phyloP scores from a whole-genome alignment of 2,113 vertebrate species.

The Phylloscopus trochiloides region DNA sequence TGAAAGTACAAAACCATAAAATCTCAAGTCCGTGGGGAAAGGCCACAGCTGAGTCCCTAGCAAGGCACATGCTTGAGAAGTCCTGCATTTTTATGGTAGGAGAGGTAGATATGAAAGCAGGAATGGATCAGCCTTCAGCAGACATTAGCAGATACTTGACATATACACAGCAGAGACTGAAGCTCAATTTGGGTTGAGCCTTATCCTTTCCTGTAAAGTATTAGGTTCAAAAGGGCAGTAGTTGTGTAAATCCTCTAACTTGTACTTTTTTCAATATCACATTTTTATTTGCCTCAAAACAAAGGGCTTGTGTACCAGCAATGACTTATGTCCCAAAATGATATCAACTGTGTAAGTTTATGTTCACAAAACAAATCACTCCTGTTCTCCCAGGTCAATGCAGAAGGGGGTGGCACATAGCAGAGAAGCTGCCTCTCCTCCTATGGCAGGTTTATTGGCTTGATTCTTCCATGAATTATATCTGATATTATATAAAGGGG shows the following conservation, averaged over 20 bases:
- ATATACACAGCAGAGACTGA: not conserved
- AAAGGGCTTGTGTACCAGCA: constrained; percentile 12
- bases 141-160: not conserved
- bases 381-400: not conserved
- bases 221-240: not conserved
- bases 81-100: not conserved
- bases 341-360: constrained; percentile 17
- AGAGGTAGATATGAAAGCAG: not conserved
- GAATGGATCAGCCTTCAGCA: not conserved
- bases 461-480: constrained; percentile 49
- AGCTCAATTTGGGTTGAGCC: not conserved
- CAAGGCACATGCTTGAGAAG: not conserved
- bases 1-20: not conserved
- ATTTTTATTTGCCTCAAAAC: constrained; percentile 57
- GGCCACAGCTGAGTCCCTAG: not conserved
- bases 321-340: not conserved
- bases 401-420: not conserved
- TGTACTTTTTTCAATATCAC: not conserved
- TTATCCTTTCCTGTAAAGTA: not conserved
- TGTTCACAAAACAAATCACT: constrained; percentile 27
- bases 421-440: not conserved
- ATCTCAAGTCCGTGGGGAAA: not conserved
- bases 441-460: constrained; percentile 40
- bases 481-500: constrained; percentile 36
- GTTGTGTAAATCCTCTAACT: constrained; percentile 41